A percentile compares a stretch with the other conserved stretches of the same genome.
Conservation (phyloP, 2,113 vertebrate species). For the Narcine bancroftii region DNA sequence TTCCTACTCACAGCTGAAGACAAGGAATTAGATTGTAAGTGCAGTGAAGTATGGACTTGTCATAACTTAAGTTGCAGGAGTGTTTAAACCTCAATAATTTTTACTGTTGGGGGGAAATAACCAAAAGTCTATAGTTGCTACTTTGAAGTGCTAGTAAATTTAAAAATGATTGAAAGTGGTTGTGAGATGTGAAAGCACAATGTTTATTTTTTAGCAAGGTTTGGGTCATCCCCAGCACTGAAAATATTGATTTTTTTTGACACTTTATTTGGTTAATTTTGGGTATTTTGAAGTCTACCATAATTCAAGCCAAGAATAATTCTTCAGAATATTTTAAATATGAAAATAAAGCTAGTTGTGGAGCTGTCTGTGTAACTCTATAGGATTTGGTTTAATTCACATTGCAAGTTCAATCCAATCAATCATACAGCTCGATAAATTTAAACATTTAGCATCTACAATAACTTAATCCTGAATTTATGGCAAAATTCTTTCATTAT, state of each 20-base stretch:
- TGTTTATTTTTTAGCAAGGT: background rate
- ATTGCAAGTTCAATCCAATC: background rate
- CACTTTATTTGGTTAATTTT: background rate
- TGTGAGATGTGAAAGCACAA: constrained; percentile 2
- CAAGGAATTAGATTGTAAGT: constrained; percentile 4
- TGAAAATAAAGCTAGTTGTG: background rate
- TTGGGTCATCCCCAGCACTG: background rate
- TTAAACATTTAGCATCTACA: background rate
- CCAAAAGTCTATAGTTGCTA: background rate
- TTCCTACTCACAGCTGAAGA: background rate
- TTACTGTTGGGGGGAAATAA: background rate
- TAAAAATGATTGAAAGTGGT: background rate
- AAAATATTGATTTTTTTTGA: constrained; percentile 2
- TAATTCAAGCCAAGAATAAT: background rate
- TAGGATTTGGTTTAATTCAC: background rate
- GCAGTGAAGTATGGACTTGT: too few relatives aligned
- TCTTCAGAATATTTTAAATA: background rate
- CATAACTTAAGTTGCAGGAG: too few relatives aligned
- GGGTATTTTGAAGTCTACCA: background rate
- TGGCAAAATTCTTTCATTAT: background rate
- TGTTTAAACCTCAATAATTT: background rate
- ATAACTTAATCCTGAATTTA: background rate
- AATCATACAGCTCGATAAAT: background rate
- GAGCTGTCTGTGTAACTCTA: background rate
- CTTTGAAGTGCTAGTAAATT: background rate